Base-by-base conservation (phyloP, 2,888 invertebrate genomes). In the Lasioglossum oenotherae region DNA sequence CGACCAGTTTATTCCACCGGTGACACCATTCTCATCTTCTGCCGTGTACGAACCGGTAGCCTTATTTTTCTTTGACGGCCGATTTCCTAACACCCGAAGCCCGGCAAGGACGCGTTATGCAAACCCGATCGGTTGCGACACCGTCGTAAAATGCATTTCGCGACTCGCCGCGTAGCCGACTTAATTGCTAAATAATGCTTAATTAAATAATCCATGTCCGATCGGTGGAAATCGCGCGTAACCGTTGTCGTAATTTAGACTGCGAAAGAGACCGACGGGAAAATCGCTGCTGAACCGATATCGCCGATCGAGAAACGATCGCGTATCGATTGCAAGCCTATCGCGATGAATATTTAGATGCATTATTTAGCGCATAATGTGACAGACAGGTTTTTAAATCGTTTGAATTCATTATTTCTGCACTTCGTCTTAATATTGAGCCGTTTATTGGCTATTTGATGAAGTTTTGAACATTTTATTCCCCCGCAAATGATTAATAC, bases 151-250 rank as follows among this genome's bases (percentile, higher is more conserved):
- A 76, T 76, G 35, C 72, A 35, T 64, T 69, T 72, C 19, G 53
- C 71, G 81, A 74, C 53, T 64, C 41, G 46, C 53, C 53, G 64
- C 49, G 19, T 60, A 41, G 46, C 49, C 41, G 71, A 41, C 38
- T 77, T 84, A 84, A 84, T 82, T 67, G 82, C 67, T 60, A 74
- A 67, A 82, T 78, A 84, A 77, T 82, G 35, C 67, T 73, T 83
- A 78, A 84, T 84, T 74, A 69, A 82, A 77, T 77, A 60, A 82
- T 46, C 73, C 41, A 19, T 67, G 76, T n/a, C 38, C 57, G 57
- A 60, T 14, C 57, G 69, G 74, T 84, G 27, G 57, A 84, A 76
- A 64, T 12, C 76, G 27, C n/a, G 4, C 60, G 10, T 53, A 23
- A 53, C 49, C 49, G 35, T 67, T 73, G 77, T 38, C 57, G 73